Evolutionary conservation across 1,140 invertebrate species (phyloP).

Genomic region (Glossosoma conforme): DNA sequence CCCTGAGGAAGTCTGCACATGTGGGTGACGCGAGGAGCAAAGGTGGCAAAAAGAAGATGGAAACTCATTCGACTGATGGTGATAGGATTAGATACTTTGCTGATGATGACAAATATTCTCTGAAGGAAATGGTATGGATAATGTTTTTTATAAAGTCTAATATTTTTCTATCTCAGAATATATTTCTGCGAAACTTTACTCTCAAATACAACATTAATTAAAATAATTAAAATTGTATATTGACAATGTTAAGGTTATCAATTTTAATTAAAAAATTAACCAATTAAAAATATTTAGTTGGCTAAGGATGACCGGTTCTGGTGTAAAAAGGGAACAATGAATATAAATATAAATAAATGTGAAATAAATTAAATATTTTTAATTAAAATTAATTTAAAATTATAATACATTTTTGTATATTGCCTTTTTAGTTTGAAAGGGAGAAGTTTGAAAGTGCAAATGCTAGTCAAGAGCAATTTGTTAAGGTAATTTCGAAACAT

Average conservation of each 20-base stretch:
- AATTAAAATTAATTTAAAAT: background rate
- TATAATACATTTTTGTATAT: constrained; percentile 2
- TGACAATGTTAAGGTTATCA: too few species aligned
- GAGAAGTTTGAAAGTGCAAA: constrained; percentile 80
- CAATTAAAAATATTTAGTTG: background rate
- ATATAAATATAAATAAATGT: too few species aligned
- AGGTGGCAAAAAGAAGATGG: constrained; percentile 54
- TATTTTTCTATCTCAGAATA: background rate
- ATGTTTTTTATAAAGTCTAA: background rate
- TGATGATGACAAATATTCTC: constrained; percentile 84
- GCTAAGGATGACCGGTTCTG: too few species aligned
- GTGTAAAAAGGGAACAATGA: too few species aligned
- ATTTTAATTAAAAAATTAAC: too few species aligned
- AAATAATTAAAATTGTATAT: too few species aligned
- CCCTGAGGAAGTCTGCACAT: constrained; percentile 43
- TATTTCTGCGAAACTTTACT: background rate
- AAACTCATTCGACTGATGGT: constrained; percentile 67
- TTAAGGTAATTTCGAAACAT: constrained; percentile 63
- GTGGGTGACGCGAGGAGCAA: constrained; percentile 41
- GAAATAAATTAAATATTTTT: too few species aligned
- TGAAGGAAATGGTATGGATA: constrained; percentile 74
- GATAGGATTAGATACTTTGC: constrained; percentile 79
- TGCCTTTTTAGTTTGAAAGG: constrained; percentile 68
- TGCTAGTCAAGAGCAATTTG: constrained; percentile 78
- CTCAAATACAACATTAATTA: too few species aligned